A percentile compares a stretch with the other conserved stretches of the same genome.
These are phyloP conservation scores for Aurelia sp. DNA, from an alignment of 30 jellyfish, hydroid and myxozoan species.

Conservation along the genomic window DNA sequence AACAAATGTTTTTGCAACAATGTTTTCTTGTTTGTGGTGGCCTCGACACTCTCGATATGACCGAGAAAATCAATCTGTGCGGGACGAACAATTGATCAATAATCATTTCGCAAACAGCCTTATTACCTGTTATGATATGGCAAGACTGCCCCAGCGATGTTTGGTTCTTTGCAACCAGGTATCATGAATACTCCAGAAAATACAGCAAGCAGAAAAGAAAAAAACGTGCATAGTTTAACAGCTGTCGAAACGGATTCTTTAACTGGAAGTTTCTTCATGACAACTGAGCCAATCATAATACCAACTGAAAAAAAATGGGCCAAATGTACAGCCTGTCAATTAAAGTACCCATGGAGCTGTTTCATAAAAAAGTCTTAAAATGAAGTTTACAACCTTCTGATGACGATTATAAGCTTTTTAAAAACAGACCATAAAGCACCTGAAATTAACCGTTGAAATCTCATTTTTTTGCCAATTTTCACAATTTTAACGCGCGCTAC, in stretches of 20 bases:
- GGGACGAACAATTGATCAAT: no score
- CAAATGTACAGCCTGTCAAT: neutral
- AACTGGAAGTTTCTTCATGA: conserved; percentile 67
- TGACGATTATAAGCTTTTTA: no score
- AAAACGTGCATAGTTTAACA: conserved; percentile 65
- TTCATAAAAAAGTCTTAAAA: no score
- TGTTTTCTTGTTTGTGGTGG: no score
- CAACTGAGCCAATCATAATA: conserved; percentile 79
- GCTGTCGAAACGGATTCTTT: conserved; percentile 77
- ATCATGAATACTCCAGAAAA: conserved; percentile 64
- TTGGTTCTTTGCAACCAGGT: conserved; percentile 94
- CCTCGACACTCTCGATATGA: no score
- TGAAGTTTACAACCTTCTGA: no score
- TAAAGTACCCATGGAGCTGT: neutral
- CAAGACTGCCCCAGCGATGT: conserved; percentile 72
- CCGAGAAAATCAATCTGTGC: no score
- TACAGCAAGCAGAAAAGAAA: conserved; percentile 40
- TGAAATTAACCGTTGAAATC: no score
- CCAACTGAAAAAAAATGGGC: conserved; percentile 63
- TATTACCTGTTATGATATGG: conserved; percentile 87
- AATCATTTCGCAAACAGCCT: neutral
- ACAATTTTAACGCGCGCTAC: no score
- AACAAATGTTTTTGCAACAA: no score
- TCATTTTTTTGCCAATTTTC: no score
- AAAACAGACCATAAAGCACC: no score